A percentile compares a stretch with the other conserved stretches of the same genome.
These are phyloP conservation scores for Lathamus discolor DNA, from an alignment of 2,113 vertebrate genomes.

Conservation along the genomic window DNA sequence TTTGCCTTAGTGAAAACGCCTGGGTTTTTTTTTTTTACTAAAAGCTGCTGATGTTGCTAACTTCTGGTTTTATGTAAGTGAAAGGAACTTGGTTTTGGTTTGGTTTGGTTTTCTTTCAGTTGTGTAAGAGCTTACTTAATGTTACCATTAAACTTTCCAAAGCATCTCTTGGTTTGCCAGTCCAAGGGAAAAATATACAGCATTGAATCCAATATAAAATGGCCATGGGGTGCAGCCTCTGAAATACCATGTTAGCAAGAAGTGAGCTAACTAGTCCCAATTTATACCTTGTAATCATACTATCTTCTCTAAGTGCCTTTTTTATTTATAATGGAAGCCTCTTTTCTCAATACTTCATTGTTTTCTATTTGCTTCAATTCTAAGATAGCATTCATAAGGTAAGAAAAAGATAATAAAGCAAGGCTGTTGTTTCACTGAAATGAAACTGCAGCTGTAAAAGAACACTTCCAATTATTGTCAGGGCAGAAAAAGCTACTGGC, in stretches of 20 bases:
- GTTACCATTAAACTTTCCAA: not conserved
- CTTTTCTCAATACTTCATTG: not conserved
- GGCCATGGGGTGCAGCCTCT: not conserved
- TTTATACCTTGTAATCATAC: not conserved
- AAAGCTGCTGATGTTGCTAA: not conserved
- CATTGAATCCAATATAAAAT: not conserved
- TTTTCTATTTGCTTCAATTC: not conserved
- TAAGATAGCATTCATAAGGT: not conserved
- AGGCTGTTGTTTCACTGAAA: not conserved
- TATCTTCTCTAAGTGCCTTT: not conserved
- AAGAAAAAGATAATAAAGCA: not conserved
- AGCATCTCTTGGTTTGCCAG: not conserved
- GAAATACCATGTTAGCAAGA: not conserved
- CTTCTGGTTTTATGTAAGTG: not conserved
- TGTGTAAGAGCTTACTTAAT: not conserved
- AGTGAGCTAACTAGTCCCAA: not conserved
- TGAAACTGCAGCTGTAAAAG: not conserved
- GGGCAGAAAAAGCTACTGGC: slow-evolving; percentile 6
- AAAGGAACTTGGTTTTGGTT: not conserved
- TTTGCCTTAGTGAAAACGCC: not conserved
- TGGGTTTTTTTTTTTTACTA: not conserved
- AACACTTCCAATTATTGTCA: not conserved
- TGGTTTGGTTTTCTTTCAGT: not conserved
- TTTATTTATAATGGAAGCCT: not conserved
- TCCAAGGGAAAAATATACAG: not conserved